phyloP scores from a whole-genome alignment of 92 coral and sea anemone genomes.

The Umimayanthus kanabou region DNA sequence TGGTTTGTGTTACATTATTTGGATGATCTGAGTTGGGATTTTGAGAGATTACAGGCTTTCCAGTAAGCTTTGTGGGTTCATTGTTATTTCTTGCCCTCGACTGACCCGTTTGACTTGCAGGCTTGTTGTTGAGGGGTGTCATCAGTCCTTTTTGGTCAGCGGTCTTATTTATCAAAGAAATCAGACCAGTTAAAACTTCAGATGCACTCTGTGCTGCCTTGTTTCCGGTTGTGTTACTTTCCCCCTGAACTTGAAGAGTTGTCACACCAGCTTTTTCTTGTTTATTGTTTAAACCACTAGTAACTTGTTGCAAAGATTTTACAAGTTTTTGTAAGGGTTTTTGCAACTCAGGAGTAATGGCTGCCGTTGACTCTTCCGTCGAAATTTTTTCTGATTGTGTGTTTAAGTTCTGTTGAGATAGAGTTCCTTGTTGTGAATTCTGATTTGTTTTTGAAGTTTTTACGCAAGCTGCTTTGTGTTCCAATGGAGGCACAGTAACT shows the following conservation, averaged over 20 bases:
- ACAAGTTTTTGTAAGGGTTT: conserved; percentile 25
- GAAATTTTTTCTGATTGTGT: not conserved
- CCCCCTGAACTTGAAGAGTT: not conserved
- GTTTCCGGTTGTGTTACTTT: not conserved
- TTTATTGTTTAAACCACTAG: not conserved
- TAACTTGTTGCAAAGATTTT: conserved; percentile 1
- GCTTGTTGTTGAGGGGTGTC: not conserved
- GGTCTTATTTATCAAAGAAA: not conserved
- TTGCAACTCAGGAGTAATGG: conserved; percentile 6
- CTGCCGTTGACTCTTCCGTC: not conserved
- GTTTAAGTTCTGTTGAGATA: not conserved
- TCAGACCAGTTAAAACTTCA: not conserved
- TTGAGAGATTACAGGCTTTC: not conserved
- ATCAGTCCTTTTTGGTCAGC: not conserved
- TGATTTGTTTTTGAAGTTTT: not conserved
- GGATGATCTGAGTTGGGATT: not conserved
- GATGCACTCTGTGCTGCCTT: not conserved
- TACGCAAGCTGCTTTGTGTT: not conserved
- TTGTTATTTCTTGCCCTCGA: not conserved
- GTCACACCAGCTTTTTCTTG: not conserved
- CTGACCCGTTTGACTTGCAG: not conserved
- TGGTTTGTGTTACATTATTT: not conserved
- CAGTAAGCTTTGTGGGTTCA: not conserved
- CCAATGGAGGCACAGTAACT: not conserved
- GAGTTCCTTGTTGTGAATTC: not conserved